Base-by-base conservation (phyloP, 2,888 invertebrate species). In the Tethea ocularis region DNA sequence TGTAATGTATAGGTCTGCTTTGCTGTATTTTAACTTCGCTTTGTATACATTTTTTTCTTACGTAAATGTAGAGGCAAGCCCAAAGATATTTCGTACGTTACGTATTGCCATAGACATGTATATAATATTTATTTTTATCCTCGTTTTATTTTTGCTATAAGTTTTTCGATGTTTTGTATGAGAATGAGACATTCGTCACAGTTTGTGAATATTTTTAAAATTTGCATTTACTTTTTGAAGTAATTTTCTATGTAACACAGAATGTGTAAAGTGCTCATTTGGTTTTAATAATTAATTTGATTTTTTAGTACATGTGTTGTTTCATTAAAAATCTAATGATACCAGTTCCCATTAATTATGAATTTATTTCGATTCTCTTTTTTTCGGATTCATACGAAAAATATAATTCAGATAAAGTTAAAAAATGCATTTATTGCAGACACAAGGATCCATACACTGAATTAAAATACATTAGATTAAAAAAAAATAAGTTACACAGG, bases 31-130 rank as follows among this genome's bases (percentile, higher is more conserved):
- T 5, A 23, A 15, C 8, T 51, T 20, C 8, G 26, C 8, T 29
- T 29, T 52, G 52, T 53, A 29, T 26, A 29, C 11, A 54, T 61
- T 57, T 59, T 54, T 56, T 61, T 62, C 61, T 61, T 60, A 55
- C 59, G 61, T 69, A 57, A 46, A 59, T 62, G 55, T 68, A 71
- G 63, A 67, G 80, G 82, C 76, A 77, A 80, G 69, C 75, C 89
- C 89, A 90, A 90, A 89, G 89, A 88, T 77, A 72, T 74, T 68
- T 76, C 71, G 82, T 86, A 87, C 82, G 83, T 84, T 79, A 77
- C 66, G 68, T 76, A 76, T 80, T 83, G 84, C 87, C 88, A 87
- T 88, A 83, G 66, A 66, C 63, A 56, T 86, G 84, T 85, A 86
- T 77, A 87, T 84, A 86, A 76, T 83, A 83, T 84, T 85, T 83